Evolutionary conservation across 64 coral and sea anemone genomes (phyloP), one percentile per base, ranked within the genome.

Genomic region (Actinia equina): DNA sequence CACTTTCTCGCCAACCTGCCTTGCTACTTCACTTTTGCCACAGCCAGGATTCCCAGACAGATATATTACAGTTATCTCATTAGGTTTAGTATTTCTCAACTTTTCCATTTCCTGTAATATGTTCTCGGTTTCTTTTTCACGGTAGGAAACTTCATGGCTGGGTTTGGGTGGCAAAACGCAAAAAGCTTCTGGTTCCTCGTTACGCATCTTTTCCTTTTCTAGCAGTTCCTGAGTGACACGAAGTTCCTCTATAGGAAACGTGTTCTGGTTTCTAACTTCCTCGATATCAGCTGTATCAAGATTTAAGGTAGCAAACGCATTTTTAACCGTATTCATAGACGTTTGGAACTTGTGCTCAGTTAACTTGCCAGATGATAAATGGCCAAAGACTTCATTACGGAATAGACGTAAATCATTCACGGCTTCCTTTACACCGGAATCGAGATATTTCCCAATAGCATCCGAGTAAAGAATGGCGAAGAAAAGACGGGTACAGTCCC

Each of bases 401-500:
- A 86, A 12, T 11, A 26, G 17, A 22, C 89, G 64, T 44, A 91
- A 19, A 61, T 79, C 44, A 49, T 91, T 70, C 7, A 91, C 83
- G 19, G 44, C 30, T 4, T 12, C 67, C 15, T 13, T 20, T 19
- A 79, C 54, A 4, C 17, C 26, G 41, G 89, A 37, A 61, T 25
- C 37, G 9, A 91, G 17, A 0, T 3, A 43, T 58, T 12, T 44
- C 0, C 82, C 37, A 43, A 91, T 80, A 22, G 52, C 58, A 44
- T 86, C 56, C 0, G 89, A 91, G 17, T 62, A 86, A 30, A 91
- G 69, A 45, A 91, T 86, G 17, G 83, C 83, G 14, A 78, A 71
- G 77, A 85, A 86, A 15, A 91, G 19, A 43, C 52, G 77, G 56
- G 82, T 61, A 56, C 89, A 86, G 37, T 91, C 89, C 70, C 89